These are phyloP conservation scores for Heloderma charlesbogerti DNA, from an alignment of 2,113 vertebrate species.

Conservation along the genomic window DNA sequence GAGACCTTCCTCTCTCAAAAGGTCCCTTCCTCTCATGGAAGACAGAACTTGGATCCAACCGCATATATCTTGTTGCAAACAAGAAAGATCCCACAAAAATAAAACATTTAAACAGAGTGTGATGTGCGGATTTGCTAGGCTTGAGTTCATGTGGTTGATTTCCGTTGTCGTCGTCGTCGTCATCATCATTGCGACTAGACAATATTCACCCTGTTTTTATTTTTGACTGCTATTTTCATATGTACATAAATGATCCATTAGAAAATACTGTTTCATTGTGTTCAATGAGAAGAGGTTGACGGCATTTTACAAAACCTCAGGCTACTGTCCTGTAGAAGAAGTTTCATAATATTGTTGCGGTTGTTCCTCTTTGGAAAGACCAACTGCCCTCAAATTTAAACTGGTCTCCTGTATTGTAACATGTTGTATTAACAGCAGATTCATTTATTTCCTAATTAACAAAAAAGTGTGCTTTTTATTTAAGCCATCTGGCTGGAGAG, in stretches of 20 bases:
- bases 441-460: conserved; percentile 78
- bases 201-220: not conserved
- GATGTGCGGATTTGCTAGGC: not conserved
- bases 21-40: too few species aligned
- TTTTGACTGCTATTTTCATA: not conserved
- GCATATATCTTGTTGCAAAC: not conserved
- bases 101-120: not conserved
- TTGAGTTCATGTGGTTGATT: not conserved
- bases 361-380: conserved; percentile 31
- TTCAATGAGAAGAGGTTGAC: not conserved
- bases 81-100: not conserved
- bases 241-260: not conserved
- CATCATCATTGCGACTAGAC: not conserved
- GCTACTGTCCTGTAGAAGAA: not conserved
- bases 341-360: not conserved
- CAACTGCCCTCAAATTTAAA: conserved; percentile 46
- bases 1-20: too few species aligned
- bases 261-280: not conserved
- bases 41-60: too few species aligned
- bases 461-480: conserved; percentile 77
- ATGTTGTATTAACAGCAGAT: conserved; percentile 78
- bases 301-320: not conserved
- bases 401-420: conserved; percentile 66
- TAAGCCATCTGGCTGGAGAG: conserved; percentile 75
- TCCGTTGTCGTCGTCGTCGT: not conserved